phyloP scores from a whole-genome alignment of 2,888 invertebrate genomes.

The Drosophila meridionalis region DNA sequence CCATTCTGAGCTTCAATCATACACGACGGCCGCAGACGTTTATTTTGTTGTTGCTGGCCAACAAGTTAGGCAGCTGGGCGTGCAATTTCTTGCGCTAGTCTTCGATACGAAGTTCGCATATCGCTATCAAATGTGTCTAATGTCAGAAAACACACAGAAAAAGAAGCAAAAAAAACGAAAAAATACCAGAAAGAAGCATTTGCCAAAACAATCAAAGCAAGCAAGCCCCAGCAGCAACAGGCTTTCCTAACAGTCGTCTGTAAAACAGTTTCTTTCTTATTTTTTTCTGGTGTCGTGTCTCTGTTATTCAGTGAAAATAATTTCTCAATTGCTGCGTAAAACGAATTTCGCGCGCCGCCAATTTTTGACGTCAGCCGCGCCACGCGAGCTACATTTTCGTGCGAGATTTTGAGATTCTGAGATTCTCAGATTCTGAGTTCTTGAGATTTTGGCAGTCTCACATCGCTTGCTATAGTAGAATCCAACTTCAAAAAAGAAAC shows the following conservation, averaged over 20 bases:
- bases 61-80: conserved; percentile 59
- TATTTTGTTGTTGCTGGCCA: conserved; percentile 70
- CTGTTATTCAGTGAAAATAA: conserved; percentile 5
- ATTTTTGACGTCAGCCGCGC: conserved; percentile 54
- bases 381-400: conserved; percentile 14
- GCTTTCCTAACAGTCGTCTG: not conserved
- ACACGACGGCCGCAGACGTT: conserved; percentile 46
- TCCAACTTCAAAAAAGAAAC: conserved; percentile 31
- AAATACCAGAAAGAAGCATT: not conserved
- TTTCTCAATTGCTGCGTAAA: conserved; percentile 57
- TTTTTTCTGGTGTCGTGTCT: not conserved
- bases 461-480: no score
- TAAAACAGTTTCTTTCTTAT: not conserved
- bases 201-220: not conserved
- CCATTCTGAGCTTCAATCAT: conserved; percentile 73
- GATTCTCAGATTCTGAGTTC: conserved; percentile 14
- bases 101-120: conserved; percentile 8
- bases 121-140: not conserved
- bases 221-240: not conserved
- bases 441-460: conserved; percentile 20
- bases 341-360: conserved; percentile 31
- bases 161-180: not conserved
- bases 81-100: conserved; percentile 53
- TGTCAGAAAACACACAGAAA: not conserved
- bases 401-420: conserved; percentile 19